Conservation (phyloP, 2,113 vertebrate genomes). For the Cricetomys ansorgei region DNA sequence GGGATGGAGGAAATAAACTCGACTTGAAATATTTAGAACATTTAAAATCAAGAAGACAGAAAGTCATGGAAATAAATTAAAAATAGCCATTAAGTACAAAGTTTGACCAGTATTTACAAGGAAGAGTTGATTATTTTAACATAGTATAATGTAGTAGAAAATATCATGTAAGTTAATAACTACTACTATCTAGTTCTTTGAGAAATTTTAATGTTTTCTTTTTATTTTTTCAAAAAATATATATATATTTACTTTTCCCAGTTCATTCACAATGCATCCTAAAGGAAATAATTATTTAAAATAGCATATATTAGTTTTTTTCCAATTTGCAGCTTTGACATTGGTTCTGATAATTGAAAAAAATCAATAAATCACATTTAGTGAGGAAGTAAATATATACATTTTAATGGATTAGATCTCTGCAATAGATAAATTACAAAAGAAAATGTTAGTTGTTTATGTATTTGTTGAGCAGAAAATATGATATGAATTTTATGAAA, state of each 20-base stretch:
- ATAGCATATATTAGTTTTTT: background rate
- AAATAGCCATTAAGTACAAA: slow-evolving; percentile 11
- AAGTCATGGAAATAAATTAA: slow-evolving; percentile 46
- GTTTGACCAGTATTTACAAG: slow-evolving; percentile 9
- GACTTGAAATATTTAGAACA: background rate
- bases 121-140: slow-evolving; percentile 31
- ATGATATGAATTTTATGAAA: background rate
- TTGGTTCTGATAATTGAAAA: background rate
- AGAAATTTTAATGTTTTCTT: background rate
- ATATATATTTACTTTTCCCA: background rate
- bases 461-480: background rate
- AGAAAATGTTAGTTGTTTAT: background rate
- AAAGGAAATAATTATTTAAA: slow-evolving; percentile 1
- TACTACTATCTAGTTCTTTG: background rate
- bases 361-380: background rate
- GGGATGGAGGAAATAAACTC: background rate
- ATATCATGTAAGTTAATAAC: background rate
- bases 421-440: background rate
- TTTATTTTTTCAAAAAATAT: background rate
- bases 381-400: background rate
- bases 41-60: slow-evolving; percentile 53
- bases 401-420: background rate
- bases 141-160: slow-evolving; percentile 18
- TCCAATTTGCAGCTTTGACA: background rate
- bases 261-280: background rate